Evolutionary conservation across 2,113 vertebrate genomes (phyloP), one percentile per base, ranked within the genome.

Genomic region (Orientallactaga bullata): DNA sequence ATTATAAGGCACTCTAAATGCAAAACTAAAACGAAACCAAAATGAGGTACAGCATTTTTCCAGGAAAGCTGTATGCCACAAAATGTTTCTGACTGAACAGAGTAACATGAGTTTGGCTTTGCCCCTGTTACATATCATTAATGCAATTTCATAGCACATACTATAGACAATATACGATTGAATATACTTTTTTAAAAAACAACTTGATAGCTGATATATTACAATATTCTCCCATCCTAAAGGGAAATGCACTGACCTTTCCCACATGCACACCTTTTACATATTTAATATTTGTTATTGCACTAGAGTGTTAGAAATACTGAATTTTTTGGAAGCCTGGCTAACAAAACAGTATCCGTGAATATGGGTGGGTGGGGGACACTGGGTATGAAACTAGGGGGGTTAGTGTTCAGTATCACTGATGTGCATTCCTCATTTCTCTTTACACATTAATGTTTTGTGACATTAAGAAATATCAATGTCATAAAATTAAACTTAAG

Each of bases 1-100:
- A 98, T 99, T 99, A 99, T 99, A 99, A 99, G 99, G 99, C 99
- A 99, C 99, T 99, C 99, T 99, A 99, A 99, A 99, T 99, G 99
- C 98, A 98, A 99, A 99, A 99, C 97, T 93, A 98, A 98, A 98
- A 98, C 87, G 93, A 97, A 98, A 97, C 97, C 77, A 72, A 95
- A 96, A 93, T 51, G 37, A 94, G 91, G 93, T 86, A 89, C 97
- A 98, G 98, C 98, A 98, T 97, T 97, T 47, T 98, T 90, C 97
- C 97, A 98, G 94, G 93, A 98, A 97, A 97, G 98, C 97, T 97
- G 95, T 97, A 97, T 97, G 97, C 97, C 97, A 97, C 94, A 97
- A 98, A 97, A 98, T 69, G 5, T 97, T 97, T 98, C 96, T 98
- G 98, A 98, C 97, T 97, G 97, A 97, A 98, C 98, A 98, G 98